Base-by-base conservation (phyloP, 30 jellyfish, hydroid and myxozoan genomes). In the Sanderia malayensis region DNA sequence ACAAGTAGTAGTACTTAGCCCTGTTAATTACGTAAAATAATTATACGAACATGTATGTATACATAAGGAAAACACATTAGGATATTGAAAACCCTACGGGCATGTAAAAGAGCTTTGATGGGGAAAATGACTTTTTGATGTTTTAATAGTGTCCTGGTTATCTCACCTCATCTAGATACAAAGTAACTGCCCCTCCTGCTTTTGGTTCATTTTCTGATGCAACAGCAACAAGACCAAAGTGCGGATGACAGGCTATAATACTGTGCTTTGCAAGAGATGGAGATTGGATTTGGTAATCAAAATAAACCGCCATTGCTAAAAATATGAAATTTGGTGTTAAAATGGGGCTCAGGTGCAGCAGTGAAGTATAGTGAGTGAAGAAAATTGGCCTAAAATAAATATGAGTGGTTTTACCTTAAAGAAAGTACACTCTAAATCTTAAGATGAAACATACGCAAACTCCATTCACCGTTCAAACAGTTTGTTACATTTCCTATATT, bases 151-250 rank as follows among this genome's bases (percentile, higher is more conserved):
- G 55, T 8, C 15, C 15, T 8, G 55, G 8, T 41, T 8, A 15
- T 44, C 79, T 19, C 73, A 92, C 98, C 98, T 92, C 98, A 79
- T 92, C 98, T 31, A 92, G 65, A 64, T 92, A 79, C 37, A 92
- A 67, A 20, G 95, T 60, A 4, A 92, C 85, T 24, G 82, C 58
- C 20, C 96, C 95, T 29, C 78, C 86, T 22, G 83, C 92, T 25
- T 71, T 86, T 25, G 79, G 86, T 49, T 68, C 92, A 76, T 70
- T 74, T 9, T 44, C 34, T 29, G 87, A 84, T 20, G 89, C 96
- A 72, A 92, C 95, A 29, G 98, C 98, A 18, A 92, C 85, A 79
- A 92, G 33, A 9, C 96, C 81, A 61, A 52, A 92, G 27, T 63
- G 87, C 20, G 61, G 29, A 59, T 92, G 98, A 77, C 98, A 92